Percentiles rank a stretch among this genome's conserved stretches.
phyloP scores from a whole-genome alignment of 1,140 invertebrate species.

The Caenorhabditis brenneri region DNA sequence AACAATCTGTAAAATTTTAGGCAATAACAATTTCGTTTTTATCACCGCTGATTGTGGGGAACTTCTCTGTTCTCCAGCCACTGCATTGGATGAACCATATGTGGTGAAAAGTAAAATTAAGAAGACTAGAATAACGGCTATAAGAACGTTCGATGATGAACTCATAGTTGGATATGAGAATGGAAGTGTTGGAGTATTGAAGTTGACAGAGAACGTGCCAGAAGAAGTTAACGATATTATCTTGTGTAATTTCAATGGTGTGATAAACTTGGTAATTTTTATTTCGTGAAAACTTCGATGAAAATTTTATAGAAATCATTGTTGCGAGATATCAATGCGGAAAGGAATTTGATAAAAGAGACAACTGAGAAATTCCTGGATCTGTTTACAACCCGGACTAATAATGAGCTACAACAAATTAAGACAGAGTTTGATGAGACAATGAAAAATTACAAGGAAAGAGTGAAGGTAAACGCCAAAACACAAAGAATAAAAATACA shows the following conservation, averaged over 20 bases:
- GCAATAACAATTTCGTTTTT: constrained; percentile 32
- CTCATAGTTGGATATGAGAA: constrained; percentile 6
- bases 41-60: constrained; percentile 30
- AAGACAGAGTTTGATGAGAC: constrained; percentile 31
- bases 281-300: background rate
- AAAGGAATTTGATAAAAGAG: constrained; percentile 10
- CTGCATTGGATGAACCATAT: background rate
- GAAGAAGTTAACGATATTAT: background rate
- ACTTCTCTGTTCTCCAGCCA: background rate
- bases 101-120: constrained; percentile 16
- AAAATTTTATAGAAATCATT: constrained; percentile 4
- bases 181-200: constrained; percentile 17
- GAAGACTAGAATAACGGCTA: background rate
- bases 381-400: constrained; percentile 1
- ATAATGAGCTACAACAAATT: constrained; percentile 9
- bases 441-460: constrained; percentile 5
- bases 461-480: background rate
- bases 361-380: constrained; percentile 17
- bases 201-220: background rate
- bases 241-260: constrained; percentile 23
- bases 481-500: too few species aligned
- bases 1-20: background rate
- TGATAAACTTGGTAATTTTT: background rate
- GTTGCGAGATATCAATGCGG: constrained; percentile 22
- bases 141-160: constrained; percentile 14